These are phyloP conservation scores for Drosophila phalerata DNA, from an alignment of 2,888 invertebrate genomes.

Conservation along the genomic window DNA sequence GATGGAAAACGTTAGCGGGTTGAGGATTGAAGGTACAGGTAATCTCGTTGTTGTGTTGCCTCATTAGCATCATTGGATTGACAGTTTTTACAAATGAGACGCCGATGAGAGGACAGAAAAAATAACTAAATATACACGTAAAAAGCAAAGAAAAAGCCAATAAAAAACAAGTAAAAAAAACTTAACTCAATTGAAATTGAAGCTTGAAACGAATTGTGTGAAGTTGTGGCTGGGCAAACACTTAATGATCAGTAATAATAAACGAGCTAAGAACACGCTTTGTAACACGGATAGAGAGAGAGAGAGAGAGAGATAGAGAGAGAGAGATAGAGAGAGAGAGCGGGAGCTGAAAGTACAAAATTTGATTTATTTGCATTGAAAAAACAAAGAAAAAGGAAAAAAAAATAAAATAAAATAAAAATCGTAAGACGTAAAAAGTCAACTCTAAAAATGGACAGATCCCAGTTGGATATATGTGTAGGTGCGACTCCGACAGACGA, in stretches of 20 bases:
- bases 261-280: slow-evolving; percentile 39
- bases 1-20: not conserved
- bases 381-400: not conserved
- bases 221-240: slow-evolving; percentile 33
- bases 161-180: slow-evolving; percentile 11
- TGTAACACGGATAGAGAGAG: slow-evolving; percentile 11
- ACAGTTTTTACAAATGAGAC: slow-evolving; percentile 48
- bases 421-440: slow-evolving; percentile 37
- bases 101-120: slow-evolving; percentile 49
- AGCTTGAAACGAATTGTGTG: slow-evolving; percentile 12
- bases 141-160: not conserved
- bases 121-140: slow-evolving; percentile 6
- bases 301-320: no score
- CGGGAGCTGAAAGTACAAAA: no score
- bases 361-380: slow-evolving; percentile 35
- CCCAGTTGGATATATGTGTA: slow-evolving; percentile 36
- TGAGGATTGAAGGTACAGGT: not conserved
- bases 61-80: slow-evolving; percentile 54
- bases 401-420: not conserved
- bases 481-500: slow-evolving; percentile 17
- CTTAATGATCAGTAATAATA: slow-evolving; percentile 44
- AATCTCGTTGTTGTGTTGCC: slow-evolving; percentile 22
- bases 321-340: no score
- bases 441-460: slow-evolving; percentile 33
- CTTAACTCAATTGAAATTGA: slow-evolving; percentile 41